Conservation (phyloP, 1,140 invertebrate species). For the Rhopalosiphum padi region DNA sequence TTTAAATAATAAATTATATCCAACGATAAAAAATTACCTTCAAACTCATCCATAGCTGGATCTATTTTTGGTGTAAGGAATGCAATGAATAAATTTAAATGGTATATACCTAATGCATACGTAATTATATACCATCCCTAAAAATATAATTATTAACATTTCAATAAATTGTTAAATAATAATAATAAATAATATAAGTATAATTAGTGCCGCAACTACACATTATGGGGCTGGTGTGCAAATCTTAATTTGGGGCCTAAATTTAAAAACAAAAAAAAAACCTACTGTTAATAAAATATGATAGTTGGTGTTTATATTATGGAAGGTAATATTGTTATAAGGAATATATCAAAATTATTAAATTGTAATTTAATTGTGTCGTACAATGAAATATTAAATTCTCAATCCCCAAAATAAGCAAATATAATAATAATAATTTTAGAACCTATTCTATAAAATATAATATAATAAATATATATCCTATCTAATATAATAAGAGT, state of each 20-base stretch:
- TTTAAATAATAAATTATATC: constrained; percentile 1
- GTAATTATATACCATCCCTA: constrained; percentile 99
- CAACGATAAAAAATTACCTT: constrained; percentile 70
- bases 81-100: constrained; percentile 98
- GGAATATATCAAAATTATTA: too few relatives aligned
- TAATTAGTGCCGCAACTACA: too few relatives aligned
- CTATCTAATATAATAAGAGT: not conserved
- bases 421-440: not conserved
- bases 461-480: too few relatives aligned
- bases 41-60: constrained; percentile 88
- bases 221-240: too few relatives aligned
- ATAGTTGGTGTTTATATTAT: too few relatives aligned
- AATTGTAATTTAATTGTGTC: too few relatives aligned
- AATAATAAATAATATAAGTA: constrained; percentile 37
- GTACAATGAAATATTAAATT: not conserved
- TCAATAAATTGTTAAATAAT: constrained; percentile 37
- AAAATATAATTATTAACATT: constrained; percentile 63
- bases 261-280: too few relatives aligned
- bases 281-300: too few relatives aligned
- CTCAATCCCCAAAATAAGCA: not conserved
- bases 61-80: constrained; percentile 99
- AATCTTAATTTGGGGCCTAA: too few relatives aligned
- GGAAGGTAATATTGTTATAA: too few relatives aligned
- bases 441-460: not conserved
- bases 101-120: constrained; percentile 98